Conservation (phyloP, 1,140 invertebrate species). For the Chelonus insularis region DNA sequence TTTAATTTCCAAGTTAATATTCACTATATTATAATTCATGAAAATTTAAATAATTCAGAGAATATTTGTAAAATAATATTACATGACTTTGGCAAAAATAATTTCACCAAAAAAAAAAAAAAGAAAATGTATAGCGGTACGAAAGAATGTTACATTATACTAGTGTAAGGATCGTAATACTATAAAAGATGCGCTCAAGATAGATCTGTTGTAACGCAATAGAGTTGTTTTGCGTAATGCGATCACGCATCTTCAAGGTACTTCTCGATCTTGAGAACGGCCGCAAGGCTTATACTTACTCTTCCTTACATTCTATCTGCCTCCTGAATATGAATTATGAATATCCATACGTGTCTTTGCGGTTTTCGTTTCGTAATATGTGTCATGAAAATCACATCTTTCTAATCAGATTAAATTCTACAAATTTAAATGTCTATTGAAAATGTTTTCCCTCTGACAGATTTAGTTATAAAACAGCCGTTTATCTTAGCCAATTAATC, state of each 20-base stretch:
- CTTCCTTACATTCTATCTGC: slow-evolving; percentile 1
- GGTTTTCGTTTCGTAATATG: background rate
- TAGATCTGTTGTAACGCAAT: slow-evolving; percentile 11
- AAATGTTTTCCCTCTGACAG: background rate
- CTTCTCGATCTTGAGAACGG: background rate
- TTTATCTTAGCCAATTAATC: no score
- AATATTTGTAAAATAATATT: no score
- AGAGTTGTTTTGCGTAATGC: slow-evolving; percentile 22
- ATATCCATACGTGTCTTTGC: background rate
- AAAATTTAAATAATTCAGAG: no score
- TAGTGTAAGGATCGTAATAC: no score
- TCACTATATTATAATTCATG: no score
- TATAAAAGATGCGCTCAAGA: slow-evolving; percentile 11
- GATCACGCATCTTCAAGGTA: slow-evolving; percentile 16
- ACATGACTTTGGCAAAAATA: no score
- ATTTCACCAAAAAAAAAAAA: no score
- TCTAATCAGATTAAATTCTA: slow-evolving; percentile 15
- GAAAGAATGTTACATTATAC: background rate
- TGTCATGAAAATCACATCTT: background rate
- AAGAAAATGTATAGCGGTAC: background rate
- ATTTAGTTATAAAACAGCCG: no score
- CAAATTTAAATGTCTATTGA: slow-evolving; percentile 3
- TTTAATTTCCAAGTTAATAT: no score
- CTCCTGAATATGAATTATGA: slow-evolving; percentile 11
- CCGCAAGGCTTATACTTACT: background rate